Percentiles rank a stretch among this genome's conserved stretches.
Evolutionary conservation across 2,113 vertebrate species (phyloP).

Genomic region (Phalacrocorax pelagicus): DNA sequence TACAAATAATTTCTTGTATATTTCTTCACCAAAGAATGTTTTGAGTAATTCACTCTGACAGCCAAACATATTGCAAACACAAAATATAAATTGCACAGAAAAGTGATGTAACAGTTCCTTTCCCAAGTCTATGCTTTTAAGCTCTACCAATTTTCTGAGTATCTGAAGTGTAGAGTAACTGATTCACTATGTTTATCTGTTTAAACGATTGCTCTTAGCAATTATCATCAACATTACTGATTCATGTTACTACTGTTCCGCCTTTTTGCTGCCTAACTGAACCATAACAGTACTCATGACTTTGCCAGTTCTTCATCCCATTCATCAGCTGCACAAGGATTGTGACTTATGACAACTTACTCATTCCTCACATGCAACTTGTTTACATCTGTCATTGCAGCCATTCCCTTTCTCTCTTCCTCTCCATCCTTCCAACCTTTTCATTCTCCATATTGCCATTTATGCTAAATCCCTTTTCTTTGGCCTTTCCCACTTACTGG

Average conservation of each 20-base stretch:
- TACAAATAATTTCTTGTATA: background rate
- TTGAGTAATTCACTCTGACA: background rate
- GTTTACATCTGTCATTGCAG: background rate
- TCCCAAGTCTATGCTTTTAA: background rate
- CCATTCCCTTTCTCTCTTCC: background rate
- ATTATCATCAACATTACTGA: conserved; percentile 11
- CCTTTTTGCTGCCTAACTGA: background rate
- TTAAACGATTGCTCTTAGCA: background rate
- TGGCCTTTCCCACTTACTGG: background rate
- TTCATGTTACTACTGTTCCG: background rate
- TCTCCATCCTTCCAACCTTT: background rate
- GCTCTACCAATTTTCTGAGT: background rate
- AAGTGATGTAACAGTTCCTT: background rate
- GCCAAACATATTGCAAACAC: background rate
- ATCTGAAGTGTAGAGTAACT: background rate
- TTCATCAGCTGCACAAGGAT: background rate
- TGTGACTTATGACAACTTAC: background rate
- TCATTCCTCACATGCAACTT: background rate
- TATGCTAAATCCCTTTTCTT: background rate
- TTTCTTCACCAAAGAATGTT: conserved; percentile 6
- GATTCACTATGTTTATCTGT: background rate
- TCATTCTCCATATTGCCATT: background rate
- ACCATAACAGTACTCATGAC: background rate
- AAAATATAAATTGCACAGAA: conserved; percentile 16
- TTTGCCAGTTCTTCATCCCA: background rate